Base-by-base conservation (phyloP, 2,797 vertebrate genomes). In the Xiphophorus birchmanni region DNA sequence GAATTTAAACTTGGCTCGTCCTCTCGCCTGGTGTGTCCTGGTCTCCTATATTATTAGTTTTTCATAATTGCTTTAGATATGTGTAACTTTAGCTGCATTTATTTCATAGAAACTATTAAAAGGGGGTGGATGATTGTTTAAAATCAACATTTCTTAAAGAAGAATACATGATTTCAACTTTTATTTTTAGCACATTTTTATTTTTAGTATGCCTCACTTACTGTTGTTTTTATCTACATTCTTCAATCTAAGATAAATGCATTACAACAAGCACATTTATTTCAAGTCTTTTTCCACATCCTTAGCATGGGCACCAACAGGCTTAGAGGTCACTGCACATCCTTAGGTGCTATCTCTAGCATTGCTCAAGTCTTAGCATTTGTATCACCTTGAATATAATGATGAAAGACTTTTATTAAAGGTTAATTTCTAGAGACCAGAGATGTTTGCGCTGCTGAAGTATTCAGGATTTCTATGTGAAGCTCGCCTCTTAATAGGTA, bases 281-380 rank as follows among this genome's bases (percentile, higher is more conserved):
- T 4, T 67, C 3, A 67, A 37, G 32, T 37, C 6, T 37, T 40
- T 67, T 67, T 35, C 10, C 63, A 23, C 18, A 21, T 60, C 58
- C n/a, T 67, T 40, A 23, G 3, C 18, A 40, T 11, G 58, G 29
- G 58, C 35, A 32, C 52, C 52, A 54, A 26, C 9, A 54, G 26
- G 9, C 3, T 37, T 37, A 18, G 21, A 42, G 9, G 65, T 26
- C 37, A 42, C 35, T 65, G 60, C 17, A 65, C 32, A 37, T 67
- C 80, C 12, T 72, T 40, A 47, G 78, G 81, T 76, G 74, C 73
- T 84, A 88, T 88, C 82, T 81, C 75, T 50, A 40, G 74, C 21
- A 35, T 17, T 54, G 77, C 74, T 79, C 73, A 86, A 50, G 63
- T 76, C 37, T 32, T 65, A 50, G 47, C 54, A 54, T 69, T 58